These are phyloP conservation scores for Hydrotaea diabolus DNA, from an alignment of 2,888 invertebrate species.

Conservation along the genomic window DNA sequence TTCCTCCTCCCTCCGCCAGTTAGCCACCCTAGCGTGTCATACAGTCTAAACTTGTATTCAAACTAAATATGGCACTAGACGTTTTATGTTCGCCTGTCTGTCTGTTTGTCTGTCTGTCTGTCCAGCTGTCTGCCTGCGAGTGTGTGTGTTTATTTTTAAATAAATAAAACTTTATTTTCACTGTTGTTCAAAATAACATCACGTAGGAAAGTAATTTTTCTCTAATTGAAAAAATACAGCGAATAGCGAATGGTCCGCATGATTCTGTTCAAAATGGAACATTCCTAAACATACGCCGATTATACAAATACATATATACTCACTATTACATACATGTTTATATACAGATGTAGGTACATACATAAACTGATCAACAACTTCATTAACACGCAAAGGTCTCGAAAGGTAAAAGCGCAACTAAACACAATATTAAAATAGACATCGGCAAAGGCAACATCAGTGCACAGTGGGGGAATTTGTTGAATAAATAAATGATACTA, in stretches of 20 bases:
- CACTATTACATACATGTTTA: not conserved
- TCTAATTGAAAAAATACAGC: constrained; percentile 18
- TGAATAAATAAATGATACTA: too few species aligned
- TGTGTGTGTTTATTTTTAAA: constrained; percentile 32
- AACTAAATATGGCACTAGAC: constrained; percentile 31
- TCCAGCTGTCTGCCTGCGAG: not conserved
- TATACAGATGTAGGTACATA: not conserved
- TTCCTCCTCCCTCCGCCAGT: not conserved
- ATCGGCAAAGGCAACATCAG: not conserved
- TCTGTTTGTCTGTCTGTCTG: not conserved
- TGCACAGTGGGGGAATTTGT: not conserved
- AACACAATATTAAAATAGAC: not conserved
- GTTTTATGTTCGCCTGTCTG: constrained; percentile 2
- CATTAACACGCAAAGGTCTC: constrained; percentile 49
- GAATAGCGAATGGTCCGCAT: not conserved
- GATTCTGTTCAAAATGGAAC: constrained; percentile 7
- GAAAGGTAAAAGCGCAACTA: constrained; percentile 26
- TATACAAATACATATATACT: not conserved
- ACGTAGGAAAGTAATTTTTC: constrained; percentile 59
- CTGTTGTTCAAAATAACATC: constrained; percentile 37
- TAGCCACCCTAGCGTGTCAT: not conserved
- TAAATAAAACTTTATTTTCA: constrained; percentile 5
- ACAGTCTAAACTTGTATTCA: not conserved
- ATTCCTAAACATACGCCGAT: not conserved
- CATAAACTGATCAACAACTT: constrained; percentile 49